These are phyloP conservation scores for Cotesia chilonis DNA, from an alignment of 1,140 invertebrate species.

Conservation along the genomic window DNA sequence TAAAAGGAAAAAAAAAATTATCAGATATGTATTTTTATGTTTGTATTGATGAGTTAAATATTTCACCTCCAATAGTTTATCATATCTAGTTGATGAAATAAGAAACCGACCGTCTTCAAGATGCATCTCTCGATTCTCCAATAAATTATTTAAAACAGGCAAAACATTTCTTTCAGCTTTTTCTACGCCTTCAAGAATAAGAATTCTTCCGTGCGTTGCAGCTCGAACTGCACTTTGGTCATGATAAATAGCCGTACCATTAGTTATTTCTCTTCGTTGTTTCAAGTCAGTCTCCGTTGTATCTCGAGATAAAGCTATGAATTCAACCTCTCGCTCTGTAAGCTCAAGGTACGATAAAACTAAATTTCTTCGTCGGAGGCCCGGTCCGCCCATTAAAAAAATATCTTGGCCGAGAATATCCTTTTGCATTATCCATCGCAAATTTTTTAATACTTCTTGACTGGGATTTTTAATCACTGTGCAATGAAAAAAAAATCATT, in stretches of 20 bases:
- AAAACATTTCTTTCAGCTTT: slow-evolving; percentile 97
- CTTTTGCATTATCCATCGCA: slow-evolving; percentile 96
- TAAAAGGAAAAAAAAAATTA: slow-evolving; percentile 53
- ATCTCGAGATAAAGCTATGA: slow-evolving; percentile 91
- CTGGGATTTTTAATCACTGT: slow-evolving; percentile 54
- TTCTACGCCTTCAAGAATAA: slow-evolving; percentile 96
- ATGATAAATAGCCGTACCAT: slow-evolving; percentile 88
- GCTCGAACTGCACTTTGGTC: slow-evolving; percentile 96
- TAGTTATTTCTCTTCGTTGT: slow-evolving; percentile 90
- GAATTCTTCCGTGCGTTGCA: slow-evolving; percentile 85
- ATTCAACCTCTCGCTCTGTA: slow-evolving; percentile 90
- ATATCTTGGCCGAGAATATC: slow-evolving; percentile 93
- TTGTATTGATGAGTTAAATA: slow-evolving; percentile 26
- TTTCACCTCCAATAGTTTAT: slow-evolving; percentile 84
- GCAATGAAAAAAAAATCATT: slow-evolving; percentile 46
- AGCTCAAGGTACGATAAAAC: slow-evolving; percentile 90
- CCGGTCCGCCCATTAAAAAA: slow-evolving; percentile 92
- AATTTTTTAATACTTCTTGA: slow-evolving; percentile 81
- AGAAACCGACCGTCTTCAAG: slow-evolving; percentile 96
- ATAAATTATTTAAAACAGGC: slow-evolving; percentile 95
- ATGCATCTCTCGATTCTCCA: slow-evolving; percentile 99
- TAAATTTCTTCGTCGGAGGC: slow-evolving; percentile 78
- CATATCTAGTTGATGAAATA: slow-evolving; percentile 87
- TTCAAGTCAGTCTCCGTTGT: slow-evolving; percentile 97
- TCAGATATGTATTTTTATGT: slow-evolving; percentile 1